Base-by-base conservation (phyloP, 2,888 invertebrate genomes). In the Chrysolina oricalcia region DNA sequence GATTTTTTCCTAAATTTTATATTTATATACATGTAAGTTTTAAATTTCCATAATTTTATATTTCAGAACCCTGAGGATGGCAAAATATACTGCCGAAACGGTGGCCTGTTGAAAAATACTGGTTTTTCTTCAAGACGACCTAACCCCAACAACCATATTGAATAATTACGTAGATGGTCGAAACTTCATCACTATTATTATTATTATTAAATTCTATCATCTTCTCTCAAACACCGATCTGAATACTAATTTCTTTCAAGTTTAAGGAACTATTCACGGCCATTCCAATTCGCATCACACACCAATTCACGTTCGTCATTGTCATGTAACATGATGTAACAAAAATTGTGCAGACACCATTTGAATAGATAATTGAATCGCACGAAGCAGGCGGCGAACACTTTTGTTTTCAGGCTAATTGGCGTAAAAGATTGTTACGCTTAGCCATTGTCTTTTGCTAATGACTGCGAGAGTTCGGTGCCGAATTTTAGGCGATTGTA, bases 261-360 rank as follows among this genome's bases (percentile, higher is more conserved):
- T 53, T 53, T 21, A 53, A 53, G 48, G 48, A 48, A 19, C 53
- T 1, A 10, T 19, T 53, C 13, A 19, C 5, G 19, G 19, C 4
- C 8, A 75, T 75, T 63, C 40, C 11, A 35, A 75, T 74, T 74
- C 62, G 48, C 27, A 48, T 74, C 71, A 74, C 74, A 67, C 66
- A 48, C 35, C 46, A 15, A 70, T 65, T 70, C 66, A 66, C 70
- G 63, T 62, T 62, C 67, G 53, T 53, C 53, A 53, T 74, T 59
- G 46, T 48, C 53, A 67, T 62, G 67, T 72, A 63, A 72, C 41
- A 56, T 68, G 67, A 27, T 19, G 67, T 27, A 67, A 67, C 48
- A 4, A 64, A 21, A 48, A 67, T 67, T 40, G 50, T 27, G 48
- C 35, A 21, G 53, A 67, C 50, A 50, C 11, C 35, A 27, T 67